Evolutionary conservation across 2,888 invertebrate species (phyloP).

Genomic region (Osedax frankpressi): DNA sequence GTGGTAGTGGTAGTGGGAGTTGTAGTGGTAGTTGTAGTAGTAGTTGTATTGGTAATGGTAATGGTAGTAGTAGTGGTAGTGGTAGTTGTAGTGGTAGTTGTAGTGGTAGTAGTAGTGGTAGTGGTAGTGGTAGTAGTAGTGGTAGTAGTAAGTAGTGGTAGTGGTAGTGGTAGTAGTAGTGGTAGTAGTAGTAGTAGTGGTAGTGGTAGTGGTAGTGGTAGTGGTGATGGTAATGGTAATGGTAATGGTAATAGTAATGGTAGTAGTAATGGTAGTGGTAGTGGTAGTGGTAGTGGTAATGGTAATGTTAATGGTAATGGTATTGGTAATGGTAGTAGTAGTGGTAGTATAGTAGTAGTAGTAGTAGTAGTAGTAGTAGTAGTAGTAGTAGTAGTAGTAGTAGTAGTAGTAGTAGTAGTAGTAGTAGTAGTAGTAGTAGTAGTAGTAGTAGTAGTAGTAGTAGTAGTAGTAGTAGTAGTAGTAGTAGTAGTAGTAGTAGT

Average conservation of each 20-base stretch:
- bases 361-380: constrained; percentile 8
- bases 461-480: constrained; percentile 3
- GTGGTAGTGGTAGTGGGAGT: constrained; percentile 15
- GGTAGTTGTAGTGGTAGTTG: neutral
- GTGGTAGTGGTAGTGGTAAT: constrained; percentile 9
- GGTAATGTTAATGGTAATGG: constrained; percentile 2
- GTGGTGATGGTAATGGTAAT: constrained; percentile 5
- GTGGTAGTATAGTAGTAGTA: constrained; percentile 10
- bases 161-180: constrained; percentile 12
- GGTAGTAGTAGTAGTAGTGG: constrained; percentile 9
- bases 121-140: constrained; percentile 11
- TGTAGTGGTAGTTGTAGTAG: constrained; percentile 19
- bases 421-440: constrained; percentile 12
- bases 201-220: constrained; percentile 9
- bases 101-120: constrained; percentile 12
- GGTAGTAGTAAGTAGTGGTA: constrained; percentile 12
- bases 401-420: constrained; percentile 11
- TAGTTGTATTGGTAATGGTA: constrained; percentile 19
- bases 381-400: constrained; percentile 12
- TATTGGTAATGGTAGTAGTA: constrained; percentile 9
- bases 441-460: constrained; percentile 8
- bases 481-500: neutral
- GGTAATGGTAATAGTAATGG: constrained; percentile 7
- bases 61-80: neutral
- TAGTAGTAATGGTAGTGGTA: constrained; percentile 9